Conservation (phyloP, 2,113 vertebrate species). For the Clarias gariepinus region DNA sequence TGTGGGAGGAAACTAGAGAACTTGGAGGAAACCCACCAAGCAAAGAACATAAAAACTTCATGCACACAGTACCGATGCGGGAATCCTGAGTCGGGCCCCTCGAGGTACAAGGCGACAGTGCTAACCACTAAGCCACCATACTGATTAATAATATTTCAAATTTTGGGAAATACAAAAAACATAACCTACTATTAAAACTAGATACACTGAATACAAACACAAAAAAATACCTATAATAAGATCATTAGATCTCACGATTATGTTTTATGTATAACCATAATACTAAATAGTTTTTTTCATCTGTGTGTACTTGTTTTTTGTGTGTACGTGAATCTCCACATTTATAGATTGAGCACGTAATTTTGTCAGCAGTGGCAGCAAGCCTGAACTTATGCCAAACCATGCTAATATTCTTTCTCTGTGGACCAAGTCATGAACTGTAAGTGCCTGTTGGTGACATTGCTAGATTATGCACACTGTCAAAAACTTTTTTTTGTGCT, state of each 20-base stretch:
- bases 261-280: not conserved
- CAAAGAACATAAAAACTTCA: too few species aligned
- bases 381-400: conserved; percentile 23
- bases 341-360: not conserved
- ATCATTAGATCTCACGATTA: not conserved
- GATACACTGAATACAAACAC: not conserved
- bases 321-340: conserved; percentile 18
- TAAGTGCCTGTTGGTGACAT: conserved; percentile 28
- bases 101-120: too few species aligned
- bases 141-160: not conserved
- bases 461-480: not conserved
- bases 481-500: not conserved
- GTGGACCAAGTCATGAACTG: conserved; percentile 44
- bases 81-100: too few species aligned
- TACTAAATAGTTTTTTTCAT: not conserved
- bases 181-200: not conserved
- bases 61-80: too few species aligned
- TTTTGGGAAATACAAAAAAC: not conserved
- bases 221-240: not conserved
- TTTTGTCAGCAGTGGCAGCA: conserved; percentile 18
- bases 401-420: conserved; percentile 8
- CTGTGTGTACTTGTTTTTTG: conserved; percentile 7
- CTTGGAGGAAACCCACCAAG: too few species aligned
- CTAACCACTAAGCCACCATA: too few species aligned
- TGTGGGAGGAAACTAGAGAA: too few species aligned